These are phyloP conservation scores for Erpetoichthys calabaricus DNA, from an alignment of 2,797 vertebrate genomes.

Conservation along the genomic window DNA sequence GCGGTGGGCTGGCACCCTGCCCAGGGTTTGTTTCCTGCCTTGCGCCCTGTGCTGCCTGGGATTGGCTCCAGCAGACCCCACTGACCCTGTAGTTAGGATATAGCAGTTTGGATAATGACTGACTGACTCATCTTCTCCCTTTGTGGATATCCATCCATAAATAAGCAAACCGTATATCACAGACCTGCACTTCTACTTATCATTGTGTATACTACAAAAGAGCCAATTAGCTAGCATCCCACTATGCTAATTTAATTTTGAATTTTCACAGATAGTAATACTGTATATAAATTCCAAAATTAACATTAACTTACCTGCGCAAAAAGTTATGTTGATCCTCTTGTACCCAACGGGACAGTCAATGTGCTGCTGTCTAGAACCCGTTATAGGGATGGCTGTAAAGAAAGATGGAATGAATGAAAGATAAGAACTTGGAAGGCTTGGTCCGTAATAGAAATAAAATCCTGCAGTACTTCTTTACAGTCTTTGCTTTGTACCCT, in stretches of 20 bases:
- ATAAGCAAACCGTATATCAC: too few species aligned
- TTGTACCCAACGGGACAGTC: conserved; percentile 88
- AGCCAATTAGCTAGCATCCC: conserved; percentile 2
- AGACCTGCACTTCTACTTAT: background rate
- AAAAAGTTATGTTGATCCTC: conserved; percentile 78
- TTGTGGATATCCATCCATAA: too few species aligned
- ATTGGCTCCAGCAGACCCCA: too few species aligned
- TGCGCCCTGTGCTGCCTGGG: too few species aligned
- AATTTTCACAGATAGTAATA: background rate
- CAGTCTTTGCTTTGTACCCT: too few species aligned
- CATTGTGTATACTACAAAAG: conserved; percentile 4
- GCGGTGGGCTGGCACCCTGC: too few species aligned
- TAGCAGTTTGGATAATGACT: too few species aligned
- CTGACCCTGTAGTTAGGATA: too few species aligned
- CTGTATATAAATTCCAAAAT: background rate
- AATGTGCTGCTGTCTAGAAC: conserved; percentile 43
- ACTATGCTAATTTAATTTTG: background rate
- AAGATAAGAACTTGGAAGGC: background rate
- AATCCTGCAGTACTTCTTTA: background rate
- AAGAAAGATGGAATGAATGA: conserved; percentile 2
- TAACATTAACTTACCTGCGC: conserved; percentile 62
- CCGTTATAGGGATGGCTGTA: conserved; percentile 59
- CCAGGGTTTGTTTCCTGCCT: too few species aligned
- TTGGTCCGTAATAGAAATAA: too few species aligned
- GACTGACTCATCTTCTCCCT: too few species aligned